Conservation (phyloP, 1,140 invertebrate species). For the Ostrea edulis region DNA sequence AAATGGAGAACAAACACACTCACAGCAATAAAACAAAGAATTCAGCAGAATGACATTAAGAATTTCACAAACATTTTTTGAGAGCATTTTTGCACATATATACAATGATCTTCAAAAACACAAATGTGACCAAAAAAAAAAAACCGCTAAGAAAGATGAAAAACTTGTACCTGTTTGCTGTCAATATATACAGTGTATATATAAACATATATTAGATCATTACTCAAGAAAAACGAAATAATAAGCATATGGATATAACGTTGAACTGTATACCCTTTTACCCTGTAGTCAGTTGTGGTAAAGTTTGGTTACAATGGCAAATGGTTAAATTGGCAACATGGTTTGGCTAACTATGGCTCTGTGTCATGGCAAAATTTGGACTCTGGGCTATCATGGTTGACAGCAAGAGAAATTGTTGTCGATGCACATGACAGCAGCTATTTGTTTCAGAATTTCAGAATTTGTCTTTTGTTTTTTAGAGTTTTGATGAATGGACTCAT, state of each 20-base stretch:
- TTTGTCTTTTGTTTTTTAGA: slow-evolving; percentile 33
- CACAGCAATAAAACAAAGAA: neutral
- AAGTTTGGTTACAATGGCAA: slow-evolving; percentile 41
- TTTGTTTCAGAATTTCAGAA: slow-evolving; percentile 39
- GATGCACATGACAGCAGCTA: slow-evolving; percentile 35
- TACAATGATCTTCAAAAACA: slow-evolving; percentile 1
- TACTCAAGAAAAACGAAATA: slow-evolving; percentile 15
- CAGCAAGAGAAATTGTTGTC: slow-evolving; percentile 23
- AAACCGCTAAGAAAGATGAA: neutral
- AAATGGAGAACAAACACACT: neutral
- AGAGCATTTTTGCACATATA: neutral
- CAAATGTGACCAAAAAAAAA: neutral
- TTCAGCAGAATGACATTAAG: neutral
- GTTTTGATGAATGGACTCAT: slow-evolving; percentile 33
- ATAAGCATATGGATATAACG: slow-evolving; percentile 9
- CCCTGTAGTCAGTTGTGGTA: slow-evolving; percentile 26
- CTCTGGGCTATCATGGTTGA: slow-evolving; percentile 13
- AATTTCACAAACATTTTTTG: neutral
- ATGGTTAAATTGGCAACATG: slow-evolving; percentile 36
- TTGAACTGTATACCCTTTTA: slow-evolving; percentile 32
- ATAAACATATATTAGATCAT: neutral
- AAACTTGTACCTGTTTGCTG: neutral
- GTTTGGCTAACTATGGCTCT: slow-evolving; percentile 10
- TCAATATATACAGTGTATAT: neutral
- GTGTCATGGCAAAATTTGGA: slow-evolving; percentile 34